Evolutionary conservation across 1,140 invertebrate genomes (phyloP).

Genomic region (Drosophila lini): DNA sequence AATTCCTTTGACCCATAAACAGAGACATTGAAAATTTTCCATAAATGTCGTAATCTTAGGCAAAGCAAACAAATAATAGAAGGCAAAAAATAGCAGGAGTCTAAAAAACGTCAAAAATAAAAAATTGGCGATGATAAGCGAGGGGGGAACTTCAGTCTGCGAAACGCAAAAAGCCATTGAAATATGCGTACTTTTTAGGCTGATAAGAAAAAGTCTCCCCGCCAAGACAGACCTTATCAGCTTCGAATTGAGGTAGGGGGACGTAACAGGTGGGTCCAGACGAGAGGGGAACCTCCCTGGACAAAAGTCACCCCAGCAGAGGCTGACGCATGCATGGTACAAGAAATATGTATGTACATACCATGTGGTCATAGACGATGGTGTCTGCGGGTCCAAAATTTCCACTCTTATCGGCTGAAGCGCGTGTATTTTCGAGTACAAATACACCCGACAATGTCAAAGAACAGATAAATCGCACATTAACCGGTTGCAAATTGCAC

Average conservation of each 20-base stretch:
- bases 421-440: conserved; percentile 42
- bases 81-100: conserved; percentile 5
- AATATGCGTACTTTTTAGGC: conserved; percentile 10
- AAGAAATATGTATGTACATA: conserved; percentile 1
- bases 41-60: conserved; percentile 60
- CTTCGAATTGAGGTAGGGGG: conserved; percentile 1
- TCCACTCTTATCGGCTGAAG: conserved; percentile 58
- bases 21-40: conserved; percentile 58
- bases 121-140: conserved; percentile 47
- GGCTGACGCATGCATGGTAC: conserved; percentile 40
- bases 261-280: background rate
- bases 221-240: conserved; percentile 50
- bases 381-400: conserved; percentile 53
- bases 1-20: conserved; percentile 55
- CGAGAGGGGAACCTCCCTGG: conserved; percentile 5
- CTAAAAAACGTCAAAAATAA: background rate
- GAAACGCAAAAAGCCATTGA: conserved; percentile 27
- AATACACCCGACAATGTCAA: conserved; percentile 52
- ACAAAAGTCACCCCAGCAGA: conserved; percentile 43
- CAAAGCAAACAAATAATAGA: conserved; percentile 1
- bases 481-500: conserved; percentile 63
- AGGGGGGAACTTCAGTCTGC: conserved; percentile 24
- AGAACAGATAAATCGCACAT: conserved; percentile 73
- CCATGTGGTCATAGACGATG: conserved; percentile 8
- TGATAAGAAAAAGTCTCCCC: conserved; percentile 63